Percentiles rank a stretch among this genome's conserved stretches.
phyloP scores from a whole-genome alignment of 2,113 vertebrate species.

The Leuciscus idus region DNA sequence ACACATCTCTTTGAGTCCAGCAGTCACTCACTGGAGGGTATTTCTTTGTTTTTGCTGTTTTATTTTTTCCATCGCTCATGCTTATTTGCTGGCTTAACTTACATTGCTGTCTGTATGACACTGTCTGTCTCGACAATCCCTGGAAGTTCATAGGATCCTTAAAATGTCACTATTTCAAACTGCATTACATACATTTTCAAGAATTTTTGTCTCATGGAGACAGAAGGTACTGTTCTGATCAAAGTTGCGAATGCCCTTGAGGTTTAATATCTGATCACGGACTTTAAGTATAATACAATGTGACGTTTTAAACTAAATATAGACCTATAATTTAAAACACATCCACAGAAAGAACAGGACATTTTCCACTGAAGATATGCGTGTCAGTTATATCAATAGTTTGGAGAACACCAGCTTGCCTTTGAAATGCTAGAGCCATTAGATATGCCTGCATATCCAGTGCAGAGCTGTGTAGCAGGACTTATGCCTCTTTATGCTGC shows the following conservation, averaged over 20 bases:
- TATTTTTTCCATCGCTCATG: not conserved
- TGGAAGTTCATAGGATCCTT: not conserved
- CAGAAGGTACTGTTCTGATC: not conserved
- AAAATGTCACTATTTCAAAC: not conserved
- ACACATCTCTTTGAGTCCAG: not conserved
- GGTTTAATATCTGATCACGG: not conserved
- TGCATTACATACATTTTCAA: not conserved
- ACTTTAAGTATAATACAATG: not conserved
- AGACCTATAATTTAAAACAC: not conserved
- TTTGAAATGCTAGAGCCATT: not conserved
- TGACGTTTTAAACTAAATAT: not conserved
- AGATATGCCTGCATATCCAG: no score
- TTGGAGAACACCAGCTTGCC: not conserved
- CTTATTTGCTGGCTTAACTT: not conserved
- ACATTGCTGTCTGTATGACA: not conserved
- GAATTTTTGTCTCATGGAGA: not conserved
- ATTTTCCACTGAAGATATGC: not conserved
- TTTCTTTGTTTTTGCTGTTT: not conserved
- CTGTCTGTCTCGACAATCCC: not conserved
- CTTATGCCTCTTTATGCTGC: no score
- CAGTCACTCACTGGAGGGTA: conserved; percentile 20
- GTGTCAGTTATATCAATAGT: not conserved
- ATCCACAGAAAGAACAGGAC: not conserved
- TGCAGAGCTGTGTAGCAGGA: no score
- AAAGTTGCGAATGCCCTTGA: not conserved